Base-by-base conservation (phyloP, 2,113 vertebrate genomes). In the Hoplias malabaricus region DNA sequence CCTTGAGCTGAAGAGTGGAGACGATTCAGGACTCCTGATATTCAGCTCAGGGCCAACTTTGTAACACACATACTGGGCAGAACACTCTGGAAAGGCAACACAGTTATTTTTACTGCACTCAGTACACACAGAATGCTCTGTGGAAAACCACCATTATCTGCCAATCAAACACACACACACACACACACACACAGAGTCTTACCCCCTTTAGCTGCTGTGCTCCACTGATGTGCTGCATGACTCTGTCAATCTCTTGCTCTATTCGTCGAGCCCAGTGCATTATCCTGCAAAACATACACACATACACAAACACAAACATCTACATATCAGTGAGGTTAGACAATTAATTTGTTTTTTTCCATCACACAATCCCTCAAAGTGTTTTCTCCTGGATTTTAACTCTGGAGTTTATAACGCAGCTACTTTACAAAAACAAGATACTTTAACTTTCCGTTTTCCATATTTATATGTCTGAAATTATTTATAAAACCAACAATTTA, bases 241-340 rank as follows among this genome's bases (percentile, higher is more conserved):
- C 96, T 73, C 95, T 93, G 87, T 99, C 96, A 81, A 99, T 94
- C 93, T 99, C 97, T 88, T 97, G 97, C 84, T 98, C 96, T 87
- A 99, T 94, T 76, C 96, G 94, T 83, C 95, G 90, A 87, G 96
- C 95, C 97, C 97, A 99, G 91, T 98, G 95, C 92, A 98, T 98
- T 93, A 99, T 95, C 91, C 97, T 99, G 93, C 72, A 84, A n/a
- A n/a, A n/a, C 87, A 91, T 59, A 83, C 75, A 90, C 85, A 87
- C 65, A 54, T 74, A 87, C 50, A 87, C 73, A 21, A 80, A 68
- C 29, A 73, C 73, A 73, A n/a, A 63, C 69, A 46, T 72, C 42
- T 65, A n/a, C n/a, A n/a, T n/a, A n/a, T n/a, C n/a, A n/a, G n/a
- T n/a, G n/a, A n/a, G n/a, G n/a, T n/a, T n/a, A n/a, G n/a, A n/a